Evolutionary conservation across 2,797 vertebrate genomes (phyloP).

Genomic region (Pelobates cultripes): DNA sequence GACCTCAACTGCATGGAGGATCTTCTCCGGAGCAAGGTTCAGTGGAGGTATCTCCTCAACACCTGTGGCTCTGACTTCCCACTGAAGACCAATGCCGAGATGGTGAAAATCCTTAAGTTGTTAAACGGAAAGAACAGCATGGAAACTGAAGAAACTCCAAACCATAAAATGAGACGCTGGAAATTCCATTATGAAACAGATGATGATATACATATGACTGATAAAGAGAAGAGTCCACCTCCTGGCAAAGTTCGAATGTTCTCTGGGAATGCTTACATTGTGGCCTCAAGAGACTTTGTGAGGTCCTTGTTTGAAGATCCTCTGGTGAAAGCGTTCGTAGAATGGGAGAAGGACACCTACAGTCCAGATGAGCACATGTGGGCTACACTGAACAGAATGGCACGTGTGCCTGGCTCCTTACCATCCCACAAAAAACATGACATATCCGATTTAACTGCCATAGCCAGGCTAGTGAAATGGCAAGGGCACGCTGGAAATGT

Average conservation of each 20-base stretch:
- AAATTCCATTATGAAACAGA: slow-evolving; percentile 55
- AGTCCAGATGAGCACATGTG: slow-evolving; percentile 91
- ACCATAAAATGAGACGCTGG: slow-evolving; percentile 74
- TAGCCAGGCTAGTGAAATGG: slow-evolving; percentile 88
- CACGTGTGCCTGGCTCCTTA: slow-evolving; percentile 76
- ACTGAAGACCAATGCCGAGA: slow-evolving; percentile 85
- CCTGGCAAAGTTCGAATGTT: slow-evolving; percentile 81
- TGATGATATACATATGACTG: slow-evolving; percentile 53
- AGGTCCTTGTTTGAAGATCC: slow-evolving; percentile 70
- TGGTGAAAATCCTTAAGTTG: slow-evolving; percentile 71
- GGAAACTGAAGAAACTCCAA: slow-evolving; percentile 74
- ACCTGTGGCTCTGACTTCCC: slow-evolving; percentile 86
- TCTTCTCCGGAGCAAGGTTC: slow-evolving; percentile 70
- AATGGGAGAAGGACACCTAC: slow-evolving; percentile 89
- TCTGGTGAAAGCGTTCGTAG: slow-evolving; percentile 68
- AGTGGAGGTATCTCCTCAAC: slow-evolving; percentile 84
- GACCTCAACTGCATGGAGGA: slow-evolving; percentile 87
- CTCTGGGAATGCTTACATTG: slow-evolving; percentile 84
- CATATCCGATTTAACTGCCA: slow-evolving; percentile 78
- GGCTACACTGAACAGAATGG: slow-evolving; percentile 86
- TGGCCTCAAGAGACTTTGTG: slow-evolving; percentile 81
- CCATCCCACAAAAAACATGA: slow-evolving; percentile 77
- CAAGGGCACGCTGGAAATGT: slow-evolving; percentile 72
- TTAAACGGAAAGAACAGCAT: slow-evolving; percentile 80
- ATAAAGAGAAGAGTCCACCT: slow-evolving; percentile 67